Percentiles rank a stretch among this genome's conserved stretches.
Evolutionary conservation across 2,797 vertebrate genomes (phyloP).

Genomic region (Mormyrus proboscirostris): DNA sequence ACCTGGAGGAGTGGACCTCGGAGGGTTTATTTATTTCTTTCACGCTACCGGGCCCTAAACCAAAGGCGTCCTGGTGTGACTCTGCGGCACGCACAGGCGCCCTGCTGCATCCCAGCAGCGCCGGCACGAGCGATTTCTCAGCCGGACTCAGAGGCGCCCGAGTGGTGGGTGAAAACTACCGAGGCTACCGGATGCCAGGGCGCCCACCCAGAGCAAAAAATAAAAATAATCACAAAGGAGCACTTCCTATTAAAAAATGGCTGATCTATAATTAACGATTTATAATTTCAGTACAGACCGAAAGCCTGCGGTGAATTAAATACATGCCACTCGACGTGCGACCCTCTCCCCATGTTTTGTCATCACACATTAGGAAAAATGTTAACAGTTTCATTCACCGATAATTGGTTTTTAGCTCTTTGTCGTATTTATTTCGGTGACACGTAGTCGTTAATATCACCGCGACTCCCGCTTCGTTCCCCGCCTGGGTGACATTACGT

Average conservation of each 20-base stretch:
- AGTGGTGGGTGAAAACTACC: background rate
- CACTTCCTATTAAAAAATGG: background rate
- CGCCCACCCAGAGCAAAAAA: background rate
- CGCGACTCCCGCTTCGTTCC: background rate
- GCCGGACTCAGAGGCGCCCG: background rate
- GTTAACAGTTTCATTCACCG: background rate
- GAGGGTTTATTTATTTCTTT: slow-evolving; percentile 13
- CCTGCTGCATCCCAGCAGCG: slow-evolving; percentile 25
- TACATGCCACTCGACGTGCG: background rate
- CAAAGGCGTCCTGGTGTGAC: slow-evolving; percentile 20
- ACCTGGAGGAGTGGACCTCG: slow-evolving; percentile 18
- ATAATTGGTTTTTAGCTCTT: background rate
- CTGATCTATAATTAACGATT: background rate
- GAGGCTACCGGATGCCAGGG: background rate
- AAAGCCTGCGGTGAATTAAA: background rate
- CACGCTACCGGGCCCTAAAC: slow-evolving; percentile 12
- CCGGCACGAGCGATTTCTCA: slow-evolving; percentile 24
- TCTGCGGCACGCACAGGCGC: slow-evolving; percentile 33
- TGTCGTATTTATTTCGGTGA: background rate
- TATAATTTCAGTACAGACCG: background rate
- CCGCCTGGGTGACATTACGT: background rate
- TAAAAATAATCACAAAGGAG: background rate
- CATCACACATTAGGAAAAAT: background rate
- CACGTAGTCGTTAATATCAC: background rate
- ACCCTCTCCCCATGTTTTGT: background rate